A percentile compares a stretch with the other conserved stretches of the same genome.
Evolutionary conservation across 2,888 invertebrate genomes (phyloP).

Genomic region (Drosophila heteroneura): DNA sequence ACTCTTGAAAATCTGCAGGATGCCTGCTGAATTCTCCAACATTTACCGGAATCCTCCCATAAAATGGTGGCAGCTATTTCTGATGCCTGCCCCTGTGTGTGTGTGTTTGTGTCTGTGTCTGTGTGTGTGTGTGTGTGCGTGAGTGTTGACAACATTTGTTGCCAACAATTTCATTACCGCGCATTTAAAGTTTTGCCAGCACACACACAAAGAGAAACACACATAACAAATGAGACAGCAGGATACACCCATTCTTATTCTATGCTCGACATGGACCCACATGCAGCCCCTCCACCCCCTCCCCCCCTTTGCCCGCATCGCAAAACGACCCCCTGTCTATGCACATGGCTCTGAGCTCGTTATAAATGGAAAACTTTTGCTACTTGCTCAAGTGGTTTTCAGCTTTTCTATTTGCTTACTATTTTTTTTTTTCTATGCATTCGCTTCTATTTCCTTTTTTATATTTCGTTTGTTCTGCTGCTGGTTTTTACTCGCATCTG

Average conservation of each 20-base stretch:
- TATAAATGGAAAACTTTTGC: slow-evolving; percentile 80
- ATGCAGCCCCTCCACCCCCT: background rate
- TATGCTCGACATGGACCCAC: background rate
- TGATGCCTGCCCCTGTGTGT: slow-evolving; percentile 12
- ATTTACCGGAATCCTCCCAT: slow-evolving; percentile 64
- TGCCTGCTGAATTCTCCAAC: slow-evolving; percentile 38
- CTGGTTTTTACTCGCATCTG: slow-evolving; percentile 58
- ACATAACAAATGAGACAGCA: slow-evolving; percentile 55
- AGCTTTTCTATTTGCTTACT: slow-evolving; percentile 45
- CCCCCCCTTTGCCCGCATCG: slow-evolving; percentile 12
- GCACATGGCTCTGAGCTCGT: slow-evolving; percentile 69
- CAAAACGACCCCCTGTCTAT: slow-evolving; percentile 29
- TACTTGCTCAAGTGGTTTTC: slow-evolving; percentile 79
- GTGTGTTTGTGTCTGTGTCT: slow-evolving; percentile 16
- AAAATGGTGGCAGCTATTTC: slow-evolving; percentile 62
- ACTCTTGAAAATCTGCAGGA: slow-evolving; percentile 64
- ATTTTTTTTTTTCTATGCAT: slow-evolving; percentile 29
- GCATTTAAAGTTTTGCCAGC: slow-evolving; percentile 79
- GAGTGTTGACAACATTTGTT: slow-evolving; percentile 74
- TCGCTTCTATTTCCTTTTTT: slow-evolving; percentile 23
- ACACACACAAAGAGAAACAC: slow-evolving; percentile 37
- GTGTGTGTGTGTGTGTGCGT: slow-evolving; percentile 35
- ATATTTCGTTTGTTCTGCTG: slow-evolving; percentile 31
- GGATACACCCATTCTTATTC: slow-evolving; percentile 39
- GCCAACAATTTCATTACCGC: slow-evolving; percentile 81